Evolutionary conservation across 2,797 vertebrate genomes (phyloP), one percentile per base, ranked within the genome.

Genomic region (Cyprinella venusta): DNA sequence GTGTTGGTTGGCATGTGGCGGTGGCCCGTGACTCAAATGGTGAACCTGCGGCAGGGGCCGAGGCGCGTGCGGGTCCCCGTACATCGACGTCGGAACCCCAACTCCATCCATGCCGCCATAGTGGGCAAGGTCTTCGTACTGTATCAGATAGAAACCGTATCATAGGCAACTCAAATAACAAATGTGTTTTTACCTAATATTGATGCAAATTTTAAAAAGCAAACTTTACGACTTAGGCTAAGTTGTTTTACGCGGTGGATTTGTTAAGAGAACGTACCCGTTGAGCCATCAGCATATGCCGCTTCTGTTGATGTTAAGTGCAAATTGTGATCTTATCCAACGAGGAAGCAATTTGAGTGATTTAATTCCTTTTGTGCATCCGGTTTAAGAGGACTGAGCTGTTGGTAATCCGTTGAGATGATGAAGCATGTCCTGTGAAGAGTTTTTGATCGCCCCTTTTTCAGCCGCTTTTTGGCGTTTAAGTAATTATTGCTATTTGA

Each of bases 101-200:
- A 97, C 95, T 92, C 96, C 96, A 88, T 98, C 97, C 97, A 98
- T 97, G 83, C 95, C 86, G 5, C 92, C 96, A 91, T 98, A 98
- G 90, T 97, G 97, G 91, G 95, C 94, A 90, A 98, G 94, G 90
- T 98, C 97, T 91, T 98, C 97, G 94, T 98, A 98, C 97, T 98
- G 94, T 84, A 69, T 70, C 36, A 82, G 26, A 68, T 30, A 84
- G 36, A 81, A 18, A 65, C 40, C 33, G 26, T 13, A 59, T 50
- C 19, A 26, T 21, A 56, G 33, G 10, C 30, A 76, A 59, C 30
- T 76, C 16, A 71, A 80, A 72, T 33, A 40, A 70, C n/a, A 18
- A 6, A 21, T 21, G 48, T 21, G 50, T 8, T n/a, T n/a, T n/a
- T n/a, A n/a, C n/a, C n/a, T n/a, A n/a, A n/a, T n/a, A n/a, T n/a